These are phyloP conservation scores for Zoanthus sociatus DNA, from an alignment of 92 coral and sea anemone species.

Conservation along the genomic window DNA sequence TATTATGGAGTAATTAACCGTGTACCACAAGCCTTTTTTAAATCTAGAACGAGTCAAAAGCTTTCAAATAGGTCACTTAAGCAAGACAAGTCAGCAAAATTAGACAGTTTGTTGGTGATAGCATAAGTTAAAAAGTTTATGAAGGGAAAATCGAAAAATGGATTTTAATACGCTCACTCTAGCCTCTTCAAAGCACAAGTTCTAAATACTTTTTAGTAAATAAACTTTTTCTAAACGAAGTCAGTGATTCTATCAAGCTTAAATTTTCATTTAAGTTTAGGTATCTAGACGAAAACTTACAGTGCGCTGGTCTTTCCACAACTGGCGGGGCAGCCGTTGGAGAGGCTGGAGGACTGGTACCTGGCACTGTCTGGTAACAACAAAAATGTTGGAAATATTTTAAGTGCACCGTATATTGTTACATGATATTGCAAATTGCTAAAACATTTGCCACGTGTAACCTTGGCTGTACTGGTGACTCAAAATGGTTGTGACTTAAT, in stretches of 20 bases:
- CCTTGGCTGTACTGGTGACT: no score
- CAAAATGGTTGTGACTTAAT: no score
- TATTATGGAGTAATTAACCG: no score
- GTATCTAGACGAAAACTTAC: constrained; percentile 37
- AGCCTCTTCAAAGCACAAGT: neutral
- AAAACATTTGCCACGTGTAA: neutral
- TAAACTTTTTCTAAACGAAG: neutral
- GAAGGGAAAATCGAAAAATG: no score
- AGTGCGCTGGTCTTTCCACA: constrained; percentile 93
- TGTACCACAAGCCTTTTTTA: no score
- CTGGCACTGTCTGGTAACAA: constrained; percentile 74
- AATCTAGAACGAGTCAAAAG: no score
- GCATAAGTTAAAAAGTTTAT: no score
- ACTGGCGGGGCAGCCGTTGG: constrained; percentile 98
- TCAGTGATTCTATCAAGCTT: neutral
- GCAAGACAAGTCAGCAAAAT: no score
- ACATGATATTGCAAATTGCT: no score
- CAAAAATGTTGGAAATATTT: neutral
- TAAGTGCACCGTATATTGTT: neutral
- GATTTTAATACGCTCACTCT: neutral
- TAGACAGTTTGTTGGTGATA: no score
- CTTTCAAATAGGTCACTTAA: no score
- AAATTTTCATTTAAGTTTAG: neutral
- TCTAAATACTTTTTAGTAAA: neutral
- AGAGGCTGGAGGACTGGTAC: constrained; percentile 93